Conservation (phyloP, 2,113 vertebrate genomes). For the Heterochromis multidens region DNA sequence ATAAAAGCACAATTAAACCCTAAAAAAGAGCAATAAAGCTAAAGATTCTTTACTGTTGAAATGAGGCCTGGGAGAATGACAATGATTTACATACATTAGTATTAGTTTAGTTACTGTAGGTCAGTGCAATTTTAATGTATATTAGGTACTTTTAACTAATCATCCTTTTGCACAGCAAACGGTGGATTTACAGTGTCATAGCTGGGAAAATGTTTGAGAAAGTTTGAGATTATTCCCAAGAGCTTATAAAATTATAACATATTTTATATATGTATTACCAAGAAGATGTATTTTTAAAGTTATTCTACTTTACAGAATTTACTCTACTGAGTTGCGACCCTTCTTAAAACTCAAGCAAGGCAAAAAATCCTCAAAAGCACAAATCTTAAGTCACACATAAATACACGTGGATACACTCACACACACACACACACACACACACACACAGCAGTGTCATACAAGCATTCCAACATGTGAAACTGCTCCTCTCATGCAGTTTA, state of each 20-base stretch:
- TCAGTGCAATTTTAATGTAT: not conserved
- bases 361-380: not conserved
- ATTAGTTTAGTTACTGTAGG: not conserved
- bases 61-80: not conserved
- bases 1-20: conserved; percentile 12
- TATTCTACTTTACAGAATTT: not conserved
- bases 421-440: not conserved
- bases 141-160: not conserved
- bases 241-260: not conserved
- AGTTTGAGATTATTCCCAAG: too few species aligned
- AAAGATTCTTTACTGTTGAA: conserved; percentile 10
- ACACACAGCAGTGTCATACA: conserved; percentile 12
- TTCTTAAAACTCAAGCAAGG: not conserved
- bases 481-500: conserved; percentile 25
- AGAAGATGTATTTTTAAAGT: not conserved
- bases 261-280: not conserved
- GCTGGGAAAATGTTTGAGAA: not conserved
- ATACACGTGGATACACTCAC: not conserved
- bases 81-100: not conserved
- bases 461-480: conserved; percentile 30
- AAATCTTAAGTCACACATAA: not conserved
- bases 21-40: not conserved
- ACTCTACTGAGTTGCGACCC: too few species aligned
- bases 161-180: not conserved
- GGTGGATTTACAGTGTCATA: not conserved